Base-by-base conservation (phyloP, 2,888 invertebrate species). In the Teinopalpus imperialis region DNA sequence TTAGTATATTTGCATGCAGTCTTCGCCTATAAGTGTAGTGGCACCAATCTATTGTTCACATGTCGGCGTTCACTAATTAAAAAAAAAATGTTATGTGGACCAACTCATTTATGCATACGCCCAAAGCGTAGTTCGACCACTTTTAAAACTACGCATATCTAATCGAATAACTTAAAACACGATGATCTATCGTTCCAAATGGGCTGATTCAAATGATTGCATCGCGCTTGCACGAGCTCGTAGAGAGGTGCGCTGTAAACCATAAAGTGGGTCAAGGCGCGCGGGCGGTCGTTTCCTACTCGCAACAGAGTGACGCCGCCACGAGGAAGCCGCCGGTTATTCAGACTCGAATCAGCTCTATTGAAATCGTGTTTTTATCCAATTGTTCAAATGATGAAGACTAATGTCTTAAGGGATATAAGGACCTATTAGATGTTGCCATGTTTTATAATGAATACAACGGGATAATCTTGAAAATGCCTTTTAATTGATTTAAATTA, bases 231-330 rank as follows among this genome's bases (percentile, higher is more conserved):
- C 61, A 56, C 66, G 66, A 66, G 66, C 71, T 65, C 66, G 63
- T 61, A 63, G 63, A 61, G 59, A 66, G 67, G 53, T 40, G 53
- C 42, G 47, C 34, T 27, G 45, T 35, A 41, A 29, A 47, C 39
- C 34, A 31, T 18, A 52, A 83, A 81, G 74, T 85, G 70, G 85
- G 87, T 86, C 87, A 87, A 87, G 87, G 87, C 80, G 61, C 65
- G 73, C 69, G 61, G 72, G 66, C 74, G 69, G 66, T 54, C 69
- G 80, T 80, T 85, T 85, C 83, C 85, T 87, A 77, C 77, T 72
- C 64, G 61, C 63, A 53, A 58, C 56, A 48, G 18, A 27, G 20
- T 37, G 34, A 49, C 48, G 56, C 31, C 26, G 37, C 54, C 63
- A 74, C 66, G 65, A 82, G 82, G 83, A 86, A 81, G 79, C 65